These are phyloP conservation scores for Mesaphorura yosii DNA, from an alignment of 1,140 invertebrate genomes.

Conservation along the genomic window DNA sequence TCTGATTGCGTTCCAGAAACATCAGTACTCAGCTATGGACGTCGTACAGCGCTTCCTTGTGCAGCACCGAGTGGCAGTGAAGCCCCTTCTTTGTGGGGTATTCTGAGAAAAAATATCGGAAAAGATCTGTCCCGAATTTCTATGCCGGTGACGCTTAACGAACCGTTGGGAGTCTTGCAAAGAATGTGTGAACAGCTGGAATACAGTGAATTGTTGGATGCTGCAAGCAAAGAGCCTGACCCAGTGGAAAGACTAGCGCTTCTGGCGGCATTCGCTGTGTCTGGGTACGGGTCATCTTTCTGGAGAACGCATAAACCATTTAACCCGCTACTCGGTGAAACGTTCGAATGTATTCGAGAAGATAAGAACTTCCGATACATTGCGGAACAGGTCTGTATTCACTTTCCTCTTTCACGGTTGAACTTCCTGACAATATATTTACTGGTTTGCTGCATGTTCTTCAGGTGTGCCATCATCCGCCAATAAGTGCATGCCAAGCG, in stretches of 20 bases:
- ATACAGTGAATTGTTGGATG: conserved; percentile 64
- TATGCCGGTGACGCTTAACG: conserved; percentile 71
- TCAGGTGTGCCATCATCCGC: conserved; percentile 76
- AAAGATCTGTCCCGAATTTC: conserved; percentile 73
- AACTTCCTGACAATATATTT: background rate
- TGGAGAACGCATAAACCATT: conserved; percentile 68
- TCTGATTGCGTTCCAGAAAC: no score
- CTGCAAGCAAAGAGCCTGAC: conserved; percentile 27
- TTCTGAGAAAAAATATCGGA: conserved; percentile 71
- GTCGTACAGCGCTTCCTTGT: conserved; percentile 56
- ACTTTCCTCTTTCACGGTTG: background rate
- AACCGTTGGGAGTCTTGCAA: conserved; percentile 72
- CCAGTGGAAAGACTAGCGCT: conserved; percentile 25
- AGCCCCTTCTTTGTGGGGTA: conserved; percentile 64
- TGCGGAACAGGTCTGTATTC: conserved; percentile 47
- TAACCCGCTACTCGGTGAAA: conserved; percentile 75
- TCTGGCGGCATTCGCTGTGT: conserved; percentile 61
- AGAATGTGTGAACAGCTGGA: conserved; percentile 73
- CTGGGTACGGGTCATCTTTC: conserved; percentile 62
- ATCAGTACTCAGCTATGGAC: no score
- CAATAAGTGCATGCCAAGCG: conserved; percentile 66
- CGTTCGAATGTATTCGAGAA: conserved; percentile 64
- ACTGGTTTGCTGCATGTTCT: background rate
- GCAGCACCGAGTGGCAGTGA: conserved; percentile 59
- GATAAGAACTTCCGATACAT: conserved; percentile 66